These are phyloP conservation scores for Cryptosula pallasiana DNA, from an alignment of 2,888 invertebrate species.

Conservation along the genomic window DNA sequence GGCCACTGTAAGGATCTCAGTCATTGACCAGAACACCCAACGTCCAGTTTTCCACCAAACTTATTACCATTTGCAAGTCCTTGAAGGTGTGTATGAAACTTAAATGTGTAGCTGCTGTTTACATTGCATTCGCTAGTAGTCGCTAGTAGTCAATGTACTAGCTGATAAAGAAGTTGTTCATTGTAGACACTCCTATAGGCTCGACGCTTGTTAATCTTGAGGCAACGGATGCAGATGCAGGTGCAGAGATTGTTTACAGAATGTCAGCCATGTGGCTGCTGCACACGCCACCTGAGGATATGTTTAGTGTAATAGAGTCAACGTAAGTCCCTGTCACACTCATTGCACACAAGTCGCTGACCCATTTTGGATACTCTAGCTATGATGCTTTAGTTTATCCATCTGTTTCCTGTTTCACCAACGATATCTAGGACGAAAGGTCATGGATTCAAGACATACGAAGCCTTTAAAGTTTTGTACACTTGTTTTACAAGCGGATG, in stretches of 20 bases:
- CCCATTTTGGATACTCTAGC: too few species aligned
- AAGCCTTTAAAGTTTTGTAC: too few species aligned
- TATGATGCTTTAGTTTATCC: too few species aligned
- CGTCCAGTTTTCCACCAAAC: neutral
- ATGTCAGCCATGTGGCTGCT: constrained; percentile 25
- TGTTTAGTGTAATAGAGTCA: neutral
- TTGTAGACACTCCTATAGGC: constrained; percentile 28
- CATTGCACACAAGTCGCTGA: too few species aligned
- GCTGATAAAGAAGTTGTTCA: too few species aligned
- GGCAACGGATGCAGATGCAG: constrained; percentile 33
- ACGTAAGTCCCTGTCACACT: neutral
- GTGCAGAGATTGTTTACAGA: constrained; percentile 30
- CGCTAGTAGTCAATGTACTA: too few species aligned
- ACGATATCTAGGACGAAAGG: too few species aligned
- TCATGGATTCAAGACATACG: too few species aligned
- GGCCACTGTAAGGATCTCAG: neutral
- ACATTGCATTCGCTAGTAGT: too few species aligned
- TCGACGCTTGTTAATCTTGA: constrained; percentile 30
- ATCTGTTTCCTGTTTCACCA: too few species aligned
- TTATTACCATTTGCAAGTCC: neutral
- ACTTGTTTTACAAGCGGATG: too few species aligned
- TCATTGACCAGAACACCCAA: constrained; percentile 1
- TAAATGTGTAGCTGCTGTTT: neutral
- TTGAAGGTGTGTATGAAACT: neutral
- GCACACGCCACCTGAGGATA: constrained; percentile 25